Percentiles rank a stretch among this genome's conserved stretches.
Evolutionary conservation across 2,888 invertebrate species (phyloP).

Genomic region (Eupeodes latifasciatus): DNA sequence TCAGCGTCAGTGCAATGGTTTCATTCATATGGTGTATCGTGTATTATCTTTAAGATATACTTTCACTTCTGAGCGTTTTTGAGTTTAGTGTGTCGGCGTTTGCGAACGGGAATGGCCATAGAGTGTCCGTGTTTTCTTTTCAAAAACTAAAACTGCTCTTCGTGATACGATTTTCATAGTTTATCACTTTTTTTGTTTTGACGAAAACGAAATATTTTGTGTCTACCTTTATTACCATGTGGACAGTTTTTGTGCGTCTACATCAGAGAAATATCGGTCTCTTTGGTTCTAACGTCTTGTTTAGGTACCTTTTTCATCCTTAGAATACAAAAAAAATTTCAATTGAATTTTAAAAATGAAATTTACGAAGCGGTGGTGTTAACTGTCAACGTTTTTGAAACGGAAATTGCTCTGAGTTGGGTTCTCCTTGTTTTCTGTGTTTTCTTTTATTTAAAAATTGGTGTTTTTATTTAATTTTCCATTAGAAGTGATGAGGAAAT

Average conservation of each 20-base stretch:
- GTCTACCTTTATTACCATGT: background rate
- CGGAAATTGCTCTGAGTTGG: conserved; percentile 27
- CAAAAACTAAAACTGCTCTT: background rate
- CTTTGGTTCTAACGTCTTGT: background rate
- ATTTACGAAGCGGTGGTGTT: background rate
- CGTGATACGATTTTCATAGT: background rate
- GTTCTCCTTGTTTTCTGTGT: background rate
- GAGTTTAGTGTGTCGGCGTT: conserved; percentile 67
- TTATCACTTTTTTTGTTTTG: background rate
- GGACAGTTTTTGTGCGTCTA: background rate
- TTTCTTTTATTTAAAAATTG: background rate
- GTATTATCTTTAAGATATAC: conserved; percentile 71
- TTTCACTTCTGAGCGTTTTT: conserved; percentile 57
- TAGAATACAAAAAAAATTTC: background rate
- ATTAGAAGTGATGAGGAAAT: background rate
- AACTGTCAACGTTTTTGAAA: background rate
- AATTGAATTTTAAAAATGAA: conserved; percentile 12
- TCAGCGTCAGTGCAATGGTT: background rate
- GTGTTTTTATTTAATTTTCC: background rate
- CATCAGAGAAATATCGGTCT: background rate
- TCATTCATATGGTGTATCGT: conserved; percentile 26
- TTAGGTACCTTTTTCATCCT: no score
- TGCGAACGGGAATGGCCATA: conserved; percentile 46
- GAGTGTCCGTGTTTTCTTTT: background rate
- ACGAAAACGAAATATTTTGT: background rate